Evolutionary conservation across 2,797 vertebrate species (phyloP).

Genomic region (Micromesistius poutassou): DNA sequence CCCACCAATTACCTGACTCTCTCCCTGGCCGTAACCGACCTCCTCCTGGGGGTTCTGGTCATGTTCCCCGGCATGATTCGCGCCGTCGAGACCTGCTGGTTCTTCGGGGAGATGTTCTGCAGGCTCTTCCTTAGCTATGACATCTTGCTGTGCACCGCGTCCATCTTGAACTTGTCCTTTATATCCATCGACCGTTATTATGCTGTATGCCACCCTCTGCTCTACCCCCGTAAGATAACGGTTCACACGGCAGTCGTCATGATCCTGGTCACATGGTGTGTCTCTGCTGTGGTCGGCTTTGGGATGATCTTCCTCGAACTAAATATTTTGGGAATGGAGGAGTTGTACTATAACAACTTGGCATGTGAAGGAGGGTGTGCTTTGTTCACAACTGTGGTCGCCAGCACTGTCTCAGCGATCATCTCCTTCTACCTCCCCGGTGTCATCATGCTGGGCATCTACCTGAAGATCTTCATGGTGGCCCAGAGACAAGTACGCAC

Average conservation of each 20-base stretch:
- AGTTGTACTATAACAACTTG: slow-evolving; percentile 26
- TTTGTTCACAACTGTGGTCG: slow-evolving; percentile 29
- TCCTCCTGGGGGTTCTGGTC: no score
- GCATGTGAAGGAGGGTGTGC: slow-evolving; percentile 33
- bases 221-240: no score
- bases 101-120: slow-evolving; percentile 36
- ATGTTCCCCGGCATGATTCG: slow-evolving; percentile 36
- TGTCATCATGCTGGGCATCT: no score
- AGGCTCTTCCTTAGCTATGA: slow-evolving; percentile 30
- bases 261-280: not conserved
- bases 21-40: no score
- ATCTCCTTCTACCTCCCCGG: slow-evolving; percentile 38
- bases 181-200: slow-evolving; percentile 42
- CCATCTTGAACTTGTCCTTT: slow-evolving; percentile 34
- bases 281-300: slow-evolving; percentile 34
- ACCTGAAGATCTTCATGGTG: no score
- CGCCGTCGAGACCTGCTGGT: slow-evolving; percentile 40
- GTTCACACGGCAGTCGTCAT: no score
- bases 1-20: no score
- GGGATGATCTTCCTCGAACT: slow-evolving; percentile 35
- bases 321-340: slow-evolving; percentile 30
- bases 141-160: slow-evolving; percentile 34
- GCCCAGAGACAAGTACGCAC: no score
- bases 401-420: slow-evolving; percentile 25
- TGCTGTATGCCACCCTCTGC: not conserved